Base-by-base conservation (phyloP, 2,888 invertebrate species). In the Zonitis immaculata region DNA sequence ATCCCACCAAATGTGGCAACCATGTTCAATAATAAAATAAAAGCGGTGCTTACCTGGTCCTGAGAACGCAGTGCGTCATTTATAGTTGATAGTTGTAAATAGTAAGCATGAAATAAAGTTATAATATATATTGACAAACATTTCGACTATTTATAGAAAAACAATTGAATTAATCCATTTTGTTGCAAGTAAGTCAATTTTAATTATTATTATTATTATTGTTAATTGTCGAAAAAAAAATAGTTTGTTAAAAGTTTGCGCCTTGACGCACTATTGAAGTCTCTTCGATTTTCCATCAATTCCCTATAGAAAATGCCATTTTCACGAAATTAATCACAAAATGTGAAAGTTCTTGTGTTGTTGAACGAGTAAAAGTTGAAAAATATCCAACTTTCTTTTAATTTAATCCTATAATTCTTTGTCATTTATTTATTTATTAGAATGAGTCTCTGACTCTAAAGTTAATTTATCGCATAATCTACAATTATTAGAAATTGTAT, bases 41-140 rank as follows among this genome's bases (percentile, higher is more conserved):
- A 20, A 39, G n/a, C 11, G 39, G 39, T 39, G 49, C 70, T 70
- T 66, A 71, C 70, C 70, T 70, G 70, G 66, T 70, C 70, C 70
- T 70, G 59, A 25, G 51, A 55, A n/a, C n/a, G 57, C 47, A 49
- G 44, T 39, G 18, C 39, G 39, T 39, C 39, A 39, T 39, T 35
- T 18, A 6, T 39, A 11, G 18, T 39, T 16, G 3, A 16, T 16
- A 20, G 11, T 14, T 20, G 39, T 26, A 6, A n/a, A 26, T 26
- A 26, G 5, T n/a, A 39, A 39, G 39, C 39, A 39, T 39, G 39
- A 39, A 39, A 39, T 39, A 39, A 20, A 35, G 6, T 12, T 14
- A 32, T 14, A 12, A 14, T 14, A 14, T 3, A 18, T n/a, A 22
- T 22, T 5, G 22, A 22, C 3, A 22, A 22, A 22, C 5, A 22